These are phyloP conservation scores for Geococcyx californianus DNA, from an alignment of 2,113 vertebrate genomes.

Conservation along the genomic window DNA sequence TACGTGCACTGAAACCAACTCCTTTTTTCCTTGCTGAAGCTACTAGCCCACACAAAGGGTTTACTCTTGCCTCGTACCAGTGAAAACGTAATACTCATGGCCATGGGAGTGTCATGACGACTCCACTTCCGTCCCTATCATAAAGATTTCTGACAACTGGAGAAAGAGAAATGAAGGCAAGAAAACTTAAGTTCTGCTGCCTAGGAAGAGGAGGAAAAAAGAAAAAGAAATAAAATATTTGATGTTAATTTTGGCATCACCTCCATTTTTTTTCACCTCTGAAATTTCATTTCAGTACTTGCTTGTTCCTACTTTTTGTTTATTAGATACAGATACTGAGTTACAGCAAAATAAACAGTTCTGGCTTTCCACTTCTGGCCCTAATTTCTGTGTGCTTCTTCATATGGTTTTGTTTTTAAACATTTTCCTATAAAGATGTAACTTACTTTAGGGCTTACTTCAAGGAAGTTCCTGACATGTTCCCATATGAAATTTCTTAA, in stretches of 20 bases:
- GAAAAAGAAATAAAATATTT: not conserved
- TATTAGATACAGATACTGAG: not conserved
- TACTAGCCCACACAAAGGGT: not conserved
- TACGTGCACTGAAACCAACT: not conserved
- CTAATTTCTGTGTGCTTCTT: not conserved
- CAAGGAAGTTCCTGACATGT: slow-evolving; percentile 39
- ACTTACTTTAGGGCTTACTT: slow-evolving; percentile 63
- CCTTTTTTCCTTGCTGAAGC: not conserved
- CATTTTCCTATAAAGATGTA: slow-evolving; percentile 37
- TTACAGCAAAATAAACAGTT: not conserved
- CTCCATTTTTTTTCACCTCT: not conserved
- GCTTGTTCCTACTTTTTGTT: not conserved
- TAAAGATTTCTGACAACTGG: not conserved
- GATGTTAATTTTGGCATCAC: not conserved
- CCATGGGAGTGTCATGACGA: not conserved
- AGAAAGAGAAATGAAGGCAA: not conserved
- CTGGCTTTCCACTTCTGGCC: not conserved
- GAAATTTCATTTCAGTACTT: not conserved
- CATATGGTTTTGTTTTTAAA: slow-evolving; percentile 60
- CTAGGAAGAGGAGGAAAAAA: not conserved
- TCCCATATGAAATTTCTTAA: slow-evolving; percentile 22
- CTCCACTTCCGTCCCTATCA: not conserved
- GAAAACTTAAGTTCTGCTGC: not conserved
- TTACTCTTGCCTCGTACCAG: not conserved
- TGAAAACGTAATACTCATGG: not conserved